A percentile compares a stretch with the other conserved stretches of the same genome.
These are phyloP conservation scores for Orussus abietinus DNA, from an alignment of 1,140 invertebrate species.

Conservation along the genomic window DNA sequence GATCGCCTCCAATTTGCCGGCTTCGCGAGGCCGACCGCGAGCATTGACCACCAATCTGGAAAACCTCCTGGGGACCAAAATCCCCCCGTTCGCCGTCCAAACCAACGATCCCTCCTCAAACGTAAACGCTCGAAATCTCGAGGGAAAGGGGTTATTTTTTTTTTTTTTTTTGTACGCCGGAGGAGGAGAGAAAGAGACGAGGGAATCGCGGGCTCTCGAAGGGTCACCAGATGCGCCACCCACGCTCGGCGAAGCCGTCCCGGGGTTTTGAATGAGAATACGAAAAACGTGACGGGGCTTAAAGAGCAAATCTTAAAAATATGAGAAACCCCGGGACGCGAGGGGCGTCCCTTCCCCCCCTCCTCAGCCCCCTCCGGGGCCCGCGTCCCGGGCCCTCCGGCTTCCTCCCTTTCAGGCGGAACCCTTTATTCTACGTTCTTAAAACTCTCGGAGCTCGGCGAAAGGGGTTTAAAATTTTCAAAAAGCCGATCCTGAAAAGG, in stretches of 20 bases:
- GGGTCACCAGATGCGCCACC: no score
- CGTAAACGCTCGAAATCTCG: no score
- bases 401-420: conserved; percentile 38
- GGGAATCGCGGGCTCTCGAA: no score
- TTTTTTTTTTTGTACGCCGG: no score
- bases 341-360: conserved; percentile 24
- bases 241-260: conserved; percentile 1
- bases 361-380: conserved; percentile 17
- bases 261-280: conserved; percentile 33
- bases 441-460: conserved; percentile 39
- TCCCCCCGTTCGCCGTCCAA: no score
- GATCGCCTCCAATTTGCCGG: no score
- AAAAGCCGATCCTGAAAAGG: conserved; percentile 50
- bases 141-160: no score
- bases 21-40: no score
- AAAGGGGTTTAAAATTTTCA: conserved; percentile 48
- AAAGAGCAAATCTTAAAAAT: conserved; percentile 53
- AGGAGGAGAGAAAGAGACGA: no score
- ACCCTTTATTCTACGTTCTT: conserved; percentile 47
- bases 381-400: conserved; percentile 17
- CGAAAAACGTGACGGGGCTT: conserved; percentile 48
- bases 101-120: no score
- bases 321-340: conserved; percentile 42
- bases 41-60: no score
- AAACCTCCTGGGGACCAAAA: no score